phyloP scores from a whole-genome alignment of 2,888 invertebrate species.

The Troides oblongomaculatus region DNA sequence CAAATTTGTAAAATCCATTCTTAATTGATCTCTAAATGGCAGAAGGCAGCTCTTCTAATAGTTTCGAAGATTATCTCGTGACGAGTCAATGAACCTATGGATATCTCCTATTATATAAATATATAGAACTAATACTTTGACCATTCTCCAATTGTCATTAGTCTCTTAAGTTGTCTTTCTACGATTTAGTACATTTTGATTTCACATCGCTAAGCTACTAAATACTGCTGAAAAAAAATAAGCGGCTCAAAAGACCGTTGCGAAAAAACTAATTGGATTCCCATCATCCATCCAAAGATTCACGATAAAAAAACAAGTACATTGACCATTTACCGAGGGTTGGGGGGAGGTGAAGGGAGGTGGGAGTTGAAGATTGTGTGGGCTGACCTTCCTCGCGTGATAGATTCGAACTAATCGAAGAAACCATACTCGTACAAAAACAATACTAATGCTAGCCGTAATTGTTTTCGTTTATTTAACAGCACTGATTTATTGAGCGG shows the following conservation, averaged over 20 bases:
- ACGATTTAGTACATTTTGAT: too few relatives aligned
- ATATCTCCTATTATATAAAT: too few relatives aligned
- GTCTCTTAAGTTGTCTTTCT: too few relatives aligned
- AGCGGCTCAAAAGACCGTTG: slow-evolving; percentile 6
- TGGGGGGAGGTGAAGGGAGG: too few relatives aligned
- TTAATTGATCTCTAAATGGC: too few relatives aligned
- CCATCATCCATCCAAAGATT: slow-evolving; percentile 2
- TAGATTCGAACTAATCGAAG: slow-evolving; percentile 9
- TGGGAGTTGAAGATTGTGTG: slow-evolving; percentile 9
- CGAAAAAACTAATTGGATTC: slow-evolving; percentile 7
- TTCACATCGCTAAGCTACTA: too few relatives aligned
- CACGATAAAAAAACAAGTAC: slow-evolving; percentile 9
- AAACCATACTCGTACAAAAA: slow-evolving; percentile 5
- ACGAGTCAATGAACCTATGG: too few relatives aligned
- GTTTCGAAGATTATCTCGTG: too few relatives aligned
- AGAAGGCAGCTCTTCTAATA: too few relatives aligned
- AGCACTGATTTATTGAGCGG: neutral
- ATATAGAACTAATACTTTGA: too few relatives aligned
- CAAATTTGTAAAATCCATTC: too few relatives aligned
- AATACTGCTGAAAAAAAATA: neutral
- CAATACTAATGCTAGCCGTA: slow-evolving; percentile 5
- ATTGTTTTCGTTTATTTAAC: slow-evolving; percentile 4
- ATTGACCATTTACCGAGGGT: neutral
- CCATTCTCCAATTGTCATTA: too few relatives aligned
- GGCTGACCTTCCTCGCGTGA: slow-evolving; percentile 13